These are phyloP conservation scores for Pithys albifrons DNA, from an alignment of 2,113 vertebrate species.

Conservation along the genomic window DNA sequence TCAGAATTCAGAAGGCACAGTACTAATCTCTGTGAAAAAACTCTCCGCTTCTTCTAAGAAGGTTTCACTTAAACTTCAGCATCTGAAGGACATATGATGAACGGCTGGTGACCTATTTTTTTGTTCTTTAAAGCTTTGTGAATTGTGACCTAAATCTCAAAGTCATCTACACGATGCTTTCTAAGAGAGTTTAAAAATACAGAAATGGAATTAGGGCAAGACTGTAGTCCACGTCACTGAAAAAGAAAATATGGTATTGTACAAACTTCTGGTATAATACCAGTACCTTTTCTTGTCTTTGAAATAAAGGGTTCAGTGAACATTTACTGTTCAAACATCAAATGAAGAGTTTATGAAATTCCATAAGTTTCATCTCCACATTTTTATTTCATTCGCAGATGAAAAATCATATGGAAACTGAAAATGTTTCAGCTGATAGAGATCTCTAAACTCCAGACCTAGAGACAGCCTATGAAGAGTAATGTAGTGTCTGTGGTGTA, in stretches of 20 bases:
- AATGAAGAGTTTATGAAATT: constrained; percentile 26
- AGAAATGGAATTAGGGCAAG: constrained; percentile 10
- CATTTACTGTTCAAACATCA: constrained; percentile 30
- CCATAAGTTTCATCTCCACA: background rate
- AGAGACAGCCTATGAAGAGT: background rate
- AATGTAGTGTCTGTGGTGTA: background rate
- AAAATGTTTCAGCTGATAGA: background rate
- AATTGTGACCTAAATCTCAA: constrained; percentile 30
- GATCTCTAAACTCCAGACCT: background rate
- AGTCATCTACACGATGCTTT: background rate
- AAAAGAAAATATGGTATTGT: background rate
- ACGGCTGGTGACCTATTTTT: constrained; percentile 44
- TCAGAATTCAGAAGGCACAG: background rate
- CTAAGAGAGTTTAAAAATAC: constrained; percentile 24
- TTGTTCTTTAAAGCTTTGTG: constrained; percentile 20
- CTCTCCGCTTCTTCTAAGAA: background rate
- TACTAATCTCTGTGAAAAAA: background rate
- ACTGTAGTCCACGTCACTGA: background rate
- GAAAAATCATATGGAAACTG: background rate
- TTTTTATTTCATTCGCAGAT: constrained; percentile 1
- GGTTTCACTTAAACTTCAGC: background rate
- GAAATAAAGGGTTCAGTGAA: background rate
- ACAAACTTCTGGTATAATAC: constrained; percentile 23
- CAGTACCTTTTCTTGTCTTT: background rate
- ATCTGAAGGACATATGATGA: background rate